Conservation (phyloP, 2,888 invertebrate genomes). For the Lasius platythorax region DNA sequence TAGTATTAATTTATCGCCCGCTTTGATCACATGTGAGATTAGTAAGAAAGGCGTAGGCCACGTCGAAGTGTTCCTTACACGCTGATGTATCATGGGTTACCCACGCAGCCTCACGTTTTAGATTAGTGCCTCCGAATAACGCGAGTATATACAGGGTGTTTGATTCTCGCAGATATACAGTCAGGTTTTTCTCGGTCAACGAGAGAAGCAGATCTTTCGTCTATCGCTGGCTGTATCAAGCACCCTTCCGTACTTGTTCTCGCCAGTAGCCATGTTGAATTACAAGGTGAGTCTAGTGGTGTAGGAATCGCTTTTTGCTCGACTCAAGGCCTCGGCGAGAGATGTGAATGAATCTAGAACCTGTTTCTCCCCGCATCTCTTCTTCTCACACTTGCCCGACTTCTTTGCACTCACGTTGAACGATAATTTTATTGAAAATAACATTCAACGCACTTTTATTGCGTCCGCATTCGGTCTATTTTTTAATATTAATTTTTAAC, state of each 20-base stretch:
- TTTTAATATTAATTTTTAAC: no score
- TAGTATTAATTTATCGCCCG: constrained; percentile 33
- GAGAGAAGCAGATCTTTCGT: not conserved
- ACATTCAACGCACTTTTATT: constrained; percentile 19
- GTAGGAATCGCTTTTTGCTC: constrained; percentile 79
- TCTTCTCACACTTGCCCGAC: constrained; percentile 74
- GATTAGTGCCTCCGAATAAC: constrained; percentile 73
- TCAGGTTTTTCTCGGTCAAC: not conserved
- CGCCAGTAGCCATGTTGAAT: constrained; percentile 51
- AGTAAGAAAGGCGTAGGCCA: constrained; percentile 73
- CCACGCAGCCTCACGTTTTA: constrained; percentile 72
- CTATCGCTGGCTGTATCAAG: not conserved
- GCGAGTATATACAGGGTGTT: not conserved
- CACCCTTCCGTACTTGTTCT: not conserved
- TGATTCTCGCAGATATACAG: constrained; percentile 23
- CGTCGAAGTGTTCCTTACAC: constrained; percentile 73
- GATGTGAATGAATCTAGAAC: constrained; percentile 85
- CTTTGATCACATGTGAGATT: constrained; percentile 61
- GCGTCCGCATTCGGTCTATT: not conserved
- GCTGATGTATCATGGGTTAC: constrained; percentile 67
- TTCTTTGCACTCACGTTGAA: constrained; percentile 68
- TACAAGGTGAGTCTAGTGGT: constrained; percentile 69
- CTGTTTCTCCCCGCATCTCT: constrained; percentile 79
- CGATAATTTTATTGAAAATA: constrained; percentile 69
- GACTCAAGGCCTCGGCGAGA: constrained; percentile 81